A percentile compares a stretch with the other conserved stretches of the same genome.
Evolutionary conservation across 2,888 invertebrate genomes (phyloP).

Genomic region (Exephanes ischioxanthus): DNA sequence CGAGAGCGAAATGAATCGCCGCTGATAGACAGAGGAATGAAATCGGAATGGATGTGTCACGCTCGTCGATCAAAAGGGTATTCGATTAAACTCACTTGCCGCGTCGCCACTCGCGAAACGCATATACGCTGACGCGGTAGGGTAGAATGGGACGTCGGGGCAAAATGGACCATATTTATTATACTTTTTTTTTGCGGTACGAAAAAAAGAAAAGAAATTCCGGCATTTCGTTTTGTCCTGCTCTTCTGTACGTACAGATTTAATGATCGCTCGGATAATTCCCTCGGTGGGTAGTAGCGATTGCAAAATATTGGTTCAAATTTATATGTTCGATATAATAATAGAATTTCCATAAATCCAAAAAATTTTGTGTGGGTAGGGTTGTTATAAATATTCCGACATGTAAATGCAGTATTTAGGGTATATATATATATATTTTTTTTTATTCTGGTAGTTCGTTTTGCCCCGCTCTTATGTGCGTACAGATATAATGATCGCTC

Average conservation of each 20-base stretch:
- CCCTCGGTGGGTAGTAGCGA: neutral
- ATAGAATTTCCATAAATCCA: conserved; percentile 45
- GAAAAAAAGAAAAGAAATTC: neutral
- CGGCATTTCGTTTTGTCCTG: neutral
- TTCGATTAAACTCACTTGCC: conserved; percentile 13
- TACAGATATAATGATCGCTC: conserved; percentile 5
- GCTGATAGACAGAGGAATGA: conserved; percentile 20
- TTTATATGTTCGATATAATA: too few species aligned
- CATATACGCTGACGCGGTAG: neutral
- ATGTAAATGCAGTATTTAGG: conserved; percentile 61
- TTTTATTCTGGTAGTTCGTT: neutral
- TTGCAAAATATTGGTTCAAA: conserved; percentile 27
- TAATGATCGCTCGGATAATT: conserved; percentile 22
- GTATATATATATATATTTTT: too few species aligned
- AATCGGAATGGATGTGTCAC: conserved; percentile 14
- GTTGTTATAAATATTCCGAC: conserved; percentile 56
- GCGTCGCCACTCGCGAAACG: neutral
- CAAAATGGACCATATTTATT: neutral
- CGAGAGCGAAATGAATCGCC: conserved; percentile 2
- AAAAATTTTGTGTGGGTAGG: neutral
- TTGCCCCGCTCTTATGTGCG: neutral
- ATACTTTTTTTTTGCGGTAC: neutral
- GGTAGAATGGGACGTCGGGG: neutral
- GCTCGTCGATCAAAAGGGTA: neutral
- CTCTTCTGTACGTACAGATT: neutral